These are phyloP conservation scores for Cotesia congregata DNA, from an alignment of 2,888 invertebrate genomes.

Conservation along the genomic window DNA sequence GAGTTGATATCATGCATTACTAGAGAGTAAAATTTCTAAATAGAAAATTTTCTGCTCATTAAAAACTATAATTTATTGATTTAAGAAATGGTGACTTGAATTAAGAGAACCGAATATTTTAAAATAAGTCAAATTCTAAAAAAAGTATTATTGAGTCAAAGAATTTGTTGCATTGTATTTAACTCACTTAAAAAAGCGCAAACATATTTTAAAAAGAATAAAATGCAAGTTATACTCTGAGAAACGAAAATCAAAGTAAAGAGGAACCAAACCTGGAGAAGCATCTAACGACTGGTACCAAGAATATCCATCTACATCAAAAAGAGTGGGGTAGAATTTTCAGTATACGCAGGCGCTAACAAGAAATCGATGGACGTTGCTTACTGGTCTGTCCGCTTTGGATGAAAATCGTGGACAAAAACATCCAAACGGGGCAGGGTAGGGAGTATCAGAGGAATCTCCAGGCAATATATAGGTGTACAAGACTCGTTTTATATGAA, in stretches of 20 bases:
- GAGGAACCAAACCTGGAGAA: constrained; percentile 2
- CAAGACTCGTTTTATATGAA: neutral
- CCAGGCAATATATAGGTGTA: constrained; percentile 2
- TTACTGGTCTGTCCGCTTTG: constrained; percentile 47
- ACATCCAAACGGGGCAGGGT: constrained; percentile 27
- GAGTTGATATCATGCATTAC: too few relatives aligned
- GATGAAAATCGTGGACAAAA: constrained; percentile 42
- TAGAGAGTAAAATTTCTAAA: too few relatives aligned
- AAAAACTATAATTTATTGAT: too few relatives aligned
- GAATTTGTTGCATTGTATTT: too few relatives aligned
- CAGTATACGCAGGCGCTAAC: constrained; percentile 16
- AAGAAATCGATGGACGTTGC: constrained; percentile 56
- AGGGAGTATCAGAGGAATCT: constrained; percentile 14
- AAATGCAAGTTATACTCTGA: constrained; percentile 12
- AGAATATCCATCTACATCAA: constrained; percentile 32
- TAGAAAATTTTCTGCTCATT: too few relatives aligned
- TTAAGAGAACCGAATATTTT: too few relatives aligned
- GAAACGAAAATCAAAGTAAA: neutral
- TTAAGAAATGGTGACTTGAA: too few relatives aligned
- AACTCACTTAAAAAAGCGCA: too few relatives aligned
- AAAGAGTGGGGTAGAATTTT: constrained; percentile 39
- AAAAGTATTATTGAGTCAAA: too few relatives aligned
- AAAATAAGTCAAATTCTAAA: too few relatives aligned
- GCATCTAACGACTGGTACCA: constrained; percentile 41
- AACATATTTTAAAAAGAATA: neutral